These are phyloP conservation scores for Neodiprion fabricii DNA, from an alignment of 1,140 invertebrate species.

Conservation along the genomic window DNA sequence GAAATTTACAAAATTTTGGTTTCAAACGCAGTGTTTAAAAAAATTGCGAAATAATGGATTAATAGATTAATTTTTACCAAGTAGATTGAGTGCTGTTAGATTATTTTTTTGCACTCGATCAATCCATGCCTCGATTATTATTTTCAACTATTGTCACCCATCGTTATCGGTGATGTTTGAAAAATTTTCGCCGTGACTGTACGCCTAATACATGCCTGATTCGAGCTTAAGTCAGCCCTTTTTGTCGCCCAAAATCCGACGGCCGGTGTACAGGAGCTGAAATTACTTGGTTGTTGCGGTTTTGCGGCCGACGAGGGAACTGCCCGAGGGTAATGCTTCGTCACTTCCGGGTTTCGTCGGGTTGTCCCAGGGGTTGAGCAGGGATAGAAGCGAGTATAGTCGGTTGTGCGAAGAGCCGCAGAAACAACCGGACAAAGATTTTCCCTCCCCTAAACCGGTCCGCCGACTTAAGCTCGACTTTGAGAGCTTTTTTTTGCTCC, in stretches of 20 bases:
- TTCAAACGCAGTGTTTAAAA: too few relatives aligned
- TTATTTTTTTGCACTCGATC: too few relatives aligned
- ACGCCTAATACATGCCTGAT: not conserved
- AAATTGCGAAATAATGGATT: too few relatives aligned
- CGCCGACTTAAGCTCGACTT: not conserved
- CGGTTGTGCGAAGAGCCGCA: not conserved
- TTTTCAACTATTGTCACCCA: too few relatives aligned
- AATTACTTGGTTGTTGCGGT: not conserved
- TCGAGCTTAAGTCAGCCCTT: not conserved
- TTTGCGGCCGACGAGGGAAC: not conserved
- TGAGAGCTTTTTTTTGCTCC: not conserved
- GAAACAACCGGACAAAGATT: not conserved
- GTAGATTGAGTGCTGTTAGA: too few relatives aligned
- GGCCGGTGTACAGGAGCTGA: not conserved
- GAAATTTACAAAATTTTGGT: too few relatives aligned
- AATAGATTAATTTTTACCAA: too few relatives aligned
- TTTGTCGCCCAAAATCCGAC: not conserved
- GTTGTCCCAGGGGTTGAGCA: not conserved
- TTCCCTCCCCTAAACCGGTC: not conserved
- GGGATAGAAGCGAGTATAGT: not conserved
- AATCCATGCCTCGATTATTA: too few relatives aligned
- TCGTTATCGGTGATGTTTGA: too few relatives aligned
- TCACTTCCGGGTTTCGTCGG: constrained; percentile 1
- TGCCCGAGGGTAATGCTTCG: constrained; percentile 6
- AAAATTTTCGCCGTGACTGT: too few relatives aligned